Conservation (phyloP, 1,140 invertebrate genomes). For the Drosophila nannoptera region DNA sequence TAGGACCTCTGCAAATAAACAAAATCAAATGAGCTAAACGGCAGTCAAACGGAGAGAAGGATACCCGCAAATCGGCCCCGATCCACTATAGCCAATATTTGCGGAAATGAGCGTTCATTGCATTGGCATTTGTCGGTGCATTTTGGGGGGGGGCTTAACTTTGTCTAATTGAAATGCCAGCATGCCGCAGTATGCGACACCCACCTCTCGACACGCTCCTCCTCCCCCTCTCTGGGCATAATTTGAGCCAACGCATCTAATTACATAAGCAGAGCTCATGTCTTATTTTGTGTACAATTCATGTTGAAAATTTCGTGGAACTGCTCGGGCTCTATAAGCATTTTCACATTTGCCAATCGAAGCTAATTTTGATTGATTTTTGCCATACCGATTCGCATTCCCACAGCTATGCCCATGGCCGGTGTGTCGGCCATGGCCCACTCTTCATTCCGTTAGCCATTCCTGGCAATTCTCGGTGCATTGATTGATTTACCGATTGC, state of each 20-base stretch:
- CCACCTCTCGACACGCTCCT: too few relatives aligned
- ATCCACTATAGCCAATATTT: conserved; percentile 10
- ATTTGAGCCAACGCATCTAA: conserved; percentile 69
- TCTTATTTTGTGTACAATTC: conserved; percentile 51
- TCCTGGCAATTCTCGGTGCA: conserved; percentile 28
- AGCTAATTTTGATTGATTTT: conserved; percentile 73
- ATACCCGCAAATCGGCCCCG: neutral
- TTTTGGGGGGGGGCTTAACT: conserved; percentile 60
- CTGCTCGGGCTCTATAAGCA: too few relatives aligned
- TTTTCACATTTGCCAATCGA: conserved; percentile 7
- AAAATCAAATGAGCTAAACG: conserved; percentile 65
- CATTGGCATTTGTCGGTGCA: conserved; percentile 58
- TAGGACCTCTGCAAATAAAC: conserved; percentile 85
- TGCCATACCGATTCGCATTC: neutral
- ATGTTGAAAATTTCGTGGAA: too few relatives aligned
- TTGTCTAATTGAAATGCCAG: conserved; percentile 77
- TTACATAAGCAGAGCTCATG: conserved; percentile 72
- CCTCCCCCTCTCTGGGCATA: too few relatives aligned
- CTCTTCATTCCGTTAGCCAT: neutral
- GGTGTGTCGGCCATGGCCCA: too few relatives aligned
- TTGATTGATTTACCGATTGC: conserved; percentile 10
- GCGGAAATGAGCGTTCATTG: conserved; percentile 75
- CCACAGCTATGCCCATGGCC: too few relatives aligned
- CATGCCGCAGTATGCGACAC: neutral
- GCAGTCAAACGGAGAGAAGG: too few relatives aligned